Evolutionary conservation across 2,888 invertebrate species (phyloP).

Genomic region (Psococerastis gibbosa): DNA sequence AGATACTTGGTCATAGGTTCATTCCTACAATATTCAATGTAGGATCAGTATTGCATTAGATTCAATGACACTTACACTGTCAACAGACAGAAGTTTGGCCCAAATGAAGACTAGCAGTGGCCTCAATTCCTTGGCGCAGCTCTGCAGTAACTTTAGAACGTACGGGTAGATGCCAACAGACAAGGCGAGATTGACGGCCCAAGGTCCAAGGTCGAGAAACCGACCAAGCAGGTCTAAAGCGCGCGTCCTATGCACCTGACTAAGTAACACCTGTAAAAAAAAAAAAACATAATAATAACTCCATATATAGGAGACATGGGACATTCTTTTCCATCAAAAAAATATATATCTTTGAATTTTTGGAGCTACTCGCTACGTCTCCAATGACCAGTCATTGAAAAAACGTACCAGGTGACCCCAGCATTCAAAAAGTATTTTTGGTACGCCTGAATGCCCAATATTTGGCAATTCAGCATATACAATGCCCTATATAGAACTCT

Average conservation of each 20-base stretch:
- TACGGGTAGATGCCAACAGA: slow-evolving; percentile 98
- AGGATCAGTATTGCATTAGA: too few relatives aligned
- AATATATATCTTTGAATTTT: too few relatives aligned
- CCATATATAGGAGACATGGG: neutral
- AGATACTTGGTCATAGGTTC: too few relatives aligned
- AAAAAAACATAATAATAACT: slow-evolving; percentile 9
- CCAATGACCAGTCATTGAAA: too few relatives aligned
- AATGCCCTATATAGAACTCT: too few relatives aligned
- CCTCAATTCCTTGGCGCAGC: slow-evolving; percentile 77
- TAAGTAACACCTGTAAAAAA: slow-evolving; percentile 35
- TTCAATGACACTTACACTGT: slow-evolving; percentile 59
- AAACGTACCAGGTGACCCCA: too few relatives aligned
- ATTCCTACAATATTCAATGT: too few relatives aligned
- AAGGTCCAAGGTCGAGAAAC: slow-evolving; percentile 87
- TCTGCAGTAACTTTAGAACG: slow-evolving; percentile 89
- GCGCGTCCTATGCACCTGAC: slow-evolving; percentile 73
- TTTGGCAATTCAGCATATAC: too few relatives aligned
- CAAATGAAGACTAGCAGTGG: slow-evolving; percentile 93
- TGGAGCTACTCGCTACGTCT: too few relatives aligned
- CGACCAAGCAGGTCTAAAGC: slow-evolving; percentile 85
- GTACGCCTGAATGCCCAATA: neutral
- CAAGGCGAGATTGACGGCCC: slow-evolving; percentile 90
- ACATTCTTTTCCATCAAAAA: too few relatives aligned
- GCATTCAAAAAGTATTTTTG: neutral
- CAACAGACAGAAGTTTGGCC: slow-evolving; percentile 96